These are phyloP conservation scores for Fratercula arctica DNA, from an alignment of 2,797 vertebrate genomes.

Conservation along the genomic window DNA sequence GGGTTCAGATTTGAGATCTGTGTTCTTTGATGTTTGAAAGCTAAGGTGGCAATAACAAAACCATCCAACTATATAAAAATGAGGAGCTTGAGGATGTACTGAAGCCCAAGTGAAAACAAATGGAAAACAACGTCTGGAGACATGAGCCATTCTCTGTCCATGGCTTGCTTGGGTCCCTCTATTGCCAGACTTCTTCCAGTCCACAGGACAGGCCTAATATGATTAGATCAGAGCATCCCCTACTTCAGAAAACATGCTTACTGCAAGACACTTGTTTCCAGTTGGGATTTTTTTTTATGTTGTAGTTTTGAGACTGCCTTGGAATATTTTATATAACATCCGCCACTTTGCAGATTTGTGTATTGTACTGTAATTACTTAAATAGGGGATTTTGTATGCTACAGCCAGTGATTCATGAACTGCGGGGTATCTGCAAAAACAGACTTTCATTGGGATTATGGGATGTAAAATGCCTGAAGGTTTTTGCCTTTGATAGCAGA, in stretches of 20 bases:
- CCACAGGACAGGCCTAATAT: not conserved
- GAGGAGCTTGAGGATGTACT: not conserved
- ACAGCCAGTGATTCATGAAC: constrained; percentile 72
- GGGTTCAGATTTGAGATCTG: not conserved
- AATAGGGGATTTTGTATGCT: constrained; percentile 74
- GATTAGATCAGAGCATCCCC: not conserved
- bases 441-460: constrained; percentile 68
- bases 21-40: not conserved
- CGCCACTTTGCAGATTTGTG: constrained; percentile 67
- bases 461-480: constrained; percentile 68
- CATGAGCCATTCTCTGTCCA: not conserved
- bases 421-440: constrained; percentile 57
- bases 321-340: constrained; percentile 63
- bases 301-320: constrained; percentile 40
- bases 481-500: constrained; percentile 61
- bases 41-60: not conserved
- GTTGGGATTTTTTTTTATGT: not conserved
- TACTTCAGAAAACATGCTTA: not conserved
- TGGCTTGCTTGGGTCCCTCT: not conserved
- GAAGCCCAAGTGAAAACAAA: not conserved
- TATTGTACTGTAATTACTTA: constrained; percentile 73
- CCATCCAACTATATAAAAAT: not conserved
- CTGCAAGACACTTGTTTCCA: constrained; percentile 1
- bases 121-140: not conserved
- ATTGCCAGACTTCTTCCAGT: not conserved